phyloP scores from a whole-genome alignment of 1,140 invertebrate genomes.

The Popillia japonica region DNA sequence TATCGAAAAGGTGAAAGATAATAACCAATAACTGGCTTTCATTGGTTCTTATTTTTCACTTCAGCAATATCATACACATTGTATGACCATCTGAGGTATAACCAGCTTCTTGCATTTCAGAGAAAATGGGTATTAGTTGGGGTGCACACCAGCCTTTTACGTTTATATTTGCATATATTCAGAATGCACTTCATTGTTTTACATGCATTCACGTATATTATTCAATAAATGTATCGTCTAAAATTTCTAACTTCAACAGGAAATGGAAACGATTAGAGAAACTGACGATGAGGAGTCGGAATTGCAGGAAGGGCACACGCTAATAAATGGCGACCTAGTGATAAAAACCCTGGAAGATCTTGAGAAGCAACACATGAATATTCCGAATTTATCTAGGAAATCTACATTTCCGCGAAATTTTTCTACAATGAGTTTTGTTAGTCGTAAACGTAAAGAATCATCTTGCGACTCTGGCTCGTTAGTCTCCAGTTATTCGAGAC shows the following conservation, averaged over 20 bases:
- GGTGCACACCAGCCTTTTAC: not conserved
- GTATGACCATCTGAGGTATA: no score
- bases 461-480: constrained; percentile 66
- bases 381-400: constrained; percentile 59
- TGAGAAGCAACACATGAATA: constrained; percentile 56
- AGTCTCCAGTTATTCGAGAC: constrained; percentile 73
- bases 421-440: constrained; percentile 60
- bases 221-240: not conserved
- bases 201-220: not conserved
- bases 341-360: constrained; percentile 65
- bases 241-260: constrained; percentile 58
- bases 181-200: not conserved
- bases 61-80: no score
- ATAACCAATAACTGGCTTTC: no score
- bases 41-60: no score
- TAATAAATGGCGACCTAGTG: constrained; percentile 48
- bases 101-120: no score
- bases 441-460: constrained; percentile 62
- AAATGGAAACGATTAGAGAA: constrained; percentile 69
- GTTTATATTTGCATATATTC: not conserved
- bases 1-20: no score
- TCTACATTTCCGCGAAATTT: constrained; percentile 65
- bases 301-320: constrained; percentile 52
- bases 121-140: no score
- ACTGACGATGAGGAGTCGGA: constrained; percentile 65